Evolutionary conservation across 2,888 invertebrate genomes (phyloP), one percentile per base, ranked within the genome.

Genomic region (Phania funesta): DNA sequence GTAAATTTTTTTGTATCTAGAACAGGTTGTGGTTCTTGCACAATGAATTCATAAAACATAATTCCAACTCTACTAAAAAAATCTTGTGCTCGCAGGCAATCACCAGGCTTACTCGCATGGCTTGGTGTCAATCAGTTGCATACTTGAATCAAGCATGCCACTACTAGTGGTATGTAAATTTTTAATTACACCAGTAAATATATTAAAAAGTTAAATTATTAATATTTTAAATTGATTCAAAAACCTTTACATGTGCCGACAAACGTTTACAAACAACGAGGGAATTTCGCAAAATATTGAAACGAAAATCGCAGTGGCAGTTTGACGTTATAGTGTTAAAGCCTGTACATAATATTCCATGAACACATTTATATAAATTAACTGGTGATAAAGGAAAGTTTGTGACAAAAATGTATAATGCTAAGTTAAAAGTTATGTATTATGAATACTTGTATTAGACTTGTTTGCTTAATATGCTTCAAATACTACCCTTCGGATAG

Each of bases 161-260:
- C 38, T 41, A 60, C 16, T 52, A 24, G 20, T 20, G 18, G 44
- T 58, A 65, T 79, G 78, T 60, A 67, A 73, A 79, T 79, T 79
- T 71, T 73, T 73, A 64, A 73, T 79, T 65, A 35, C 44, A 26
- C 44, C 22, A 32, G 44, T 7, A 78, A 58, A 71, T 26, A 71
- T 41, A 56, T 56, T 54, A 52, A 52, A 44, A 64, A 32, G n/a
- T 13, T 44, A 29, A 41, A 24, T 74, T 52, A 52, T 52, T 35
- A n/a, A 11, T 32, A 56, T 41, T 73, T 64, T 50, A 50, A 71
- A 48, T 58, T 50, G 41, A 58, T 11, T 48, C 24, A 48, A 38
- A 29, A n/a, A 20, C n/a, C 32, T 26, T 56, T 56, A 26, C 7
- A 58, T 22, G n/a, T 41, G 50, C 67, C 76, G 68, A 44, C 58